Conservation (phyloP, 1,140 invertebrate species). For the Bilobella aurantiaca region DNA sequence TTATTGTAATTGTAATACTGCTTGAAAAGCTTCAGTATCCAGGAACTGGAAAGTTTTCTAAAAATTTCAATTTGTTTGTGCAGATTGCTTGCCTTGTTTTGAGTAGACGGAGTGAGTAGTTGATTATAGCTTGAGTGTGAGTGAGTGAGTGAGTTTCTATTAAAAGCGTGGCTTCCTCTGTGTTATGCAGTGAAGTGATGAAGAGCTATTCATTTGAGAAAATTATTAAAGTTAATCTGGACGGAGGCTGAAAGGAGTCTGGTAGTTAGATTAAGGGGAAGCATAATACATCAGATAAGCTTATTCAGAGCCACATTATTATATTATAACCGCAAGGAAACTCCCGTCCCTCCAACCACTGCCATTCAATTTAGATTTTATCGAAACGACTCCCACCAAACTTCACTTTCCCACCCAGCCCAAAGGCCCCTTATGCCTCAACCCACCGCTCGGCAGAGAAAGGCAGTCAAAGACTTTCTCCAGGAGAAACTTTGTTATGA, state of each 20-base stretch:
- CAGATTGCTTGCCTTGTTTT: too few species aligned
- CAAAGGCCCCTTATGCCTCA: too few species aligned
- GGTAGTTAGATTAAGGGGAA: conserved; percentile 22
- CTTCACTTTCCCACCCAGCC: background rate
- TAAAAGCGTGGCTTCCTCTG: background rate
- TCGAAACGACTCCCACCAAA: conserved; percentile 1
- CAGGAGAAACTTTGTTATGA: too few species aligned
- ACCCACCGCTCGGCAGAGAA: too few species aligned
- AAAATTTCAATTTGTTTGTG: too few species aligned
- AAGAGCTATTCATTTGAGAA: conserved; percentile 33
- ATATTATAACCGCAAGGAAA: conserved; percentile 31
- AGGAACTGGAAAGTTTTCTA: too few species aligned
- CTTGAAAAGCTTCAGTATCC: too few species aligned
- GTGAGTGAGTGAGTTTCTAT: background rate
- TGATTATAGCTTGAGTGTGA: too few species aligned
- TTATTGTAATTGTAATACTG: too few species aligned
- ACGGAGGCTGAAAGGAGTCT: conserved; percentile 32
- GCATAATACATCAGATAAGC: conserved; percentile 1
- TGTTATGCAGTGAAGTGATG: conserved; percentile 9
- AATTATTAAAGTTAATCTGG: conserved; percentile 36
- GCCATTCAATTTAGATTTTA: conserved; percentile 8
- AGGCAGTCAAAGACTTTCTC: too few species aligned
- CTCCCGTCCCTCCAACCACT: conserved; percentile 3
- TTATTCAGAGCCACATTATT: conserved; percentile 1
- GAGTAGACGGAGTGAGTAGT: too few species aligned